Evolutionary conservation across 2,113 vertebrate species (phyloP).

Genomic region (Natator depressus): DNA sequence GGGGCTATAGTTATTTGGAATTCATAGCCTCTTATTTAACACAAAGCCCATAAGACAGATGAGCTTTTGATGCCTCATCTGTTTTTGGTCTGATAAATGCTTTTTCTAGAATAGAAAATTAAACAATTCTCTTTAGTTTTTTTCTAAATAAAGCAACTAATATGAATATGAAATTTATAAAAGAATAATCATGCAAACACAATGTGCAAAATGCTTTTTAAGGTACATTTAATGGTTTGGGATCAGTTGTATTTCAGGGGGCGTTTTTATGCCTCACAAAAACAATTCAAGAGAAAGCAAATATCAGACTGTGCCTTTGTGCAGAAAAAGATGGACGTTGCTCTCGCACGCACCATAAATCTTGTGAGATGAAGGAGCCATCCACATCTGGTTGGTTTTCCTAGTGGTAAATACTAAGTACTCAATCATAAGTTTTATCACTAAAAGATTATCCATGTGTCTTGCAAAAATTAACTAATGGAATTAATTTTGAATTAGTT

Average conservation of each 20-base stretch:
- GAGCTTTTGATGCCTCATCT: neutral
- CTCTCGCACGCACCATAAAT: neutral
- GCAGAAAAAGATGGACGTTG: neutral
- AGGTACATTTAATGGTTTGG: neutral
- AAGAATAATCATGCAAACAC: neutral
- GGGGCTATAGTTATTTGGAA: neutral
- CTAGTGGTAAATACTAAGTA: neutral
- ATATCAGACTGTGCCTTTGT: neutral
- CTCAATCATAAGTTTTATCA: neutral
- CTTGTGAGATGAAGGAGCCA: neutral
- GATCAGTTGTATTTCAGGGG: neutral
- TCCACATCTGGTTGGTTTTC: neutral
- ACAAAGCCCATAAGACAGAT: neutral
- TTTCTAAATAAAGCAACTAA: conserved; percentile 1
- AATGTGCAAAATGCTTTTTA: neutral
- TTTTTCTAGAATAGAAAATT: neutral
- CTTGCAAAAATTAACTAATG: neutral
- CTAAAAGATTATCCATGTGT: neutral
- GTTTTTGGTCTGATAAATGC: conserved; percentile 27
- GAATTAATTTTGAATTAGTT: neutral
- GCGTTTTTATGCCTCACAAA: neutral
- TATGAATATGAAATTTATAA: neutral
- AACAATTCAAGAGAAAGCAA: neutral
- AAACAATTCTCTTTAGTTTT: neutral
- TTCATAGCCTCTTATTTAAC: neutral